These are phyloP conservation scores for Hapalemur alaotrensis DNA, from an alignment of 2,797 vertebrate genomes.

Conservation along the genomic window DNA sequence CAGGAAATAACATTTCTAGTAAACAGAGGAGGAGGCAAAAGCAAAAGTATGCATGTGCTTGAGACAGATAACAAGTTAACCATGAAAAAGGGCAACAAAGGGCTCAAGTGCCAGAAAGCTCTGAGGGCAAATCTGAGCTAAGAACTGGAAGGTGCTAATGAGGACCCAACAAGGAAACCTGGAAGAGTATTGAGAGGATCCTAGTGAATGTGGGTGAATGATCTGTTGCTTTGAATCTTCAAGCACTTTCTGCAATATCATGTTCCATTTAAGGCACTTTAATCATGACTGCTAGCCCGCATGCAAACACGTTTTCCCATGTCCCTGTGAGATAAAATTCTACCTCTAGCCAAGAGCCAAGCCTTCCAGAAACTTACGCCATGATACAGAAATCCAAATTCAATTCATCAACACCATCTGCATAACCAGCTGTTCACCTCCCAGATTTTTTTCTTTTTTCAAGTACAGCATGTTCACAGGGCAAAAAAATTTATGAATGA, in stretches of 20 bases:
- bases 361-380: slow-evolving; percentile 62
- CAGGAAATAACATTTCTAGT: neutral
- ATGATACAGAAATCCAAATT: slow-evolving; percentile 64
- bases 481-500: slow-evolving; percentile 39
- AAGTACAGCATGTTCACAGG: neutral
- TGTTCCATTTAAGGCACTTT: slow-evolving; percentile 51
- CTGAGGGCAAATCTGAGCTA: neutral
- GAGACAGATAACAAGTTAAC: neutral
- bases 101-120: neutral
- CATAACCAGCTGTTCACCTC: slow-evolving; percentile 69
- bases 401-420: slow-evolving; percentile 68
- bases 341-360: slow-evolving; percentile 53
- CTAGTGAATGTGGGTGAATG: neutral
- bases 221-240: slow-evolving; percentile 45
- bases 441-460: neutral
- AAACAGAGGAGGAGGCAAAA: neutral
- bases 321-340: slow-evolving; percentile 45
- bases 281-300: slow-evolving; percentile 41
- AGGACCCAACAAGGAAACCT: neutral
- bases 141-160: neutral
- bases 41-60: neutral
- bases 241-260: slow-evolving; percentile 34
- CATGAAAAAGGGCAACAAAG: neutral
- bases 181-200: neutral
- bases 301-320: slow-evolving; percentile 54